A percentile compares a stretch with the other conserved stretches of the same genome.
Evolutionary conservation across 2,113 vertebrate genomes (phyloP).

Genomic region (Promerops cafer): DNA sequence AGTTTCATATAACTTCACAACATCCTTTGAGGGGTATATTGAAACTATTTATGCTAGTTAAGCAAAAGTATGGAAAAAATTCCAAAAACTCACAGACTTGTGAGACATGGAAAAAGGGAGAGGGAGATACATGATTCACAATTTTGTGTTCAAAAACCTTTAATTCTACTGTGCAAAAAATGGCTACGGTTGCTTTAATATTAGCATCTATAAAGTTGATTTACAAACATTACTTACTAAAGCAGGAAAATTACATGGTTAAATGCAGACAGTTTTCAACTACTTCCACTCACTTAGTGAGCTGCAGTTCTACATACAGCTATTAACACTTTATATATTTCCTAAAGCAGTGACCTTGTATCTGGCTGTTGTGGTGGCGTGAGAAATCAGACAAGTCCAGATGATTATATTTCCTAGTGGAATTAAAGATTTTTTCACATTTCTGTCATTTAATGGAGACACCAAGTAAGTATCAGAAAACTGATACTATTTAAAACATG

Average conservation of each 20-base stretch:
- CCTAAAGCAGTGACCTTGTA: background rate
- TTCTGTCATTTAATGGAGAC: background rate
- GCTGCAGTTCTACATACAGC: background rate
- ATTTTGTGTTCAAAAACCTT: background rate
- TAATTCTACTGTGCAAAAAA: background rate
- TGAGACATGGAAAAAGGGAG: background rate
- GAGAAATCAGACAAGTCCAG: background rate
- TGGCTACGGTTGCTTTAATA: background rate
- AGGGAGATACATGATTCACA: background rate
- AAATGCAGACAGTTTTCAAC: background rate
- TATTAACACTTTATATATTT: background rate
- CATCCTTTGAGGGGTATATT: background rate
- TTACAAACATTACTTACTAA: background rate
- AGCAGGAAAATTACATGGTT: background rate
- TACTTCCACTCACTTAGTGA: background rate
- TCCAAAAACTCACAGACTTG: background rate
- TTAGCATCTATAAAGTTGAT: background rate
- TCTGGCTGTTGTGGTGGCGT: accelerated
- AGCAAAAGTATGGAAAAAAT: background rate
- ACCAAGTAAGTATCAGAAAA: background rate
- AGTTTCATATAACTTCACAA: background rate
- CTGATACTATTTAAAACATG: background rate
- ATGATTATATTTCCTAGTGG: background rate
- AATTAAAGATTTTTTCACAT: background rate
- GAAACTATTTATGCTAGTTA: background rate